phyloP scores from a whole-genome alignment of 1,140 invertebrate genomes.

The Drosophila arawakana region DNA sequence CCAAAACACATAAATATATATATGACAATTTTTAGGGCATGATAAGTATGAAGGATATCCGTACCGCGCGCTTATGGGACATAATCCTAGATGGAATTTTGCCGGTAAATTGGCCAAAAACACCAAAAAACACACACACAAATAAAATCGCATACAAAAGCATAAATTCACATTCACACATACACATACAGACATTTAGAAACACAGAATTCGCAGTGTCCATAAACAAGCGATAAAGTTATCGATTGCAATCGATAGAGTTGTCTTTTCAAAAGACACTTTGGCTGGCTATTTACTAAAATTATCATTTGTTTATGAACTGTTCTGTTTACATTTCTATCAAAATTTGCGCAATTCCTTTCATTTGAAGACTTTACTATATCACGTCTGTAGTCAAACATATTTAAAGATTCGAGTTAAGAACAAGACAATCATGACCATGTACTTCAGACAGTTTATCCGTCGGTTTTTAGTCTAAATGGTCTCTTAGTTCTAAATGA shows the following conservation, averaged over 20 bases:
- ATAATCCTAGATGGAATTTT: slow-evolving; percentile 84
- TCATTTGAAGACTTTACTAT: background rate
- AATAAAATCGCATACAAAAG: slow-evolving; percentile 32
- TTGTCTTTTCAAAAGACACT: background rate
- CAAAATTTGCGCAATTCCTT: background rate
- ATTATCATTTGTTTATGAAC: background rate
- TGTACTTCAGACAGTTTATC: too few relatives aligned
- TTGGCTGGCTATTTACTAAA: background rate
- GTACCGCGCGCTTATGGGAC: slow-evolving; percentile 83
- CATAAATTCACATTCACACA: slow-evolving; percentile 2
- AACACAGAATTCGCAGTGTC: slow-evolving; percentile 10
- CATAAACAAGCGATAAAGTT: slow-evolving; percentile 8
- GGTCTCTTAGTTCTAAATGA: background rate
- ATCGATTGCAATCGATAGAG: background rate
- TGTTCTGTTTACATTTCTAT: slow-evolving; percentile 4
- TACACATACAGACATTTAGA: slow-evolving; percentile 2
- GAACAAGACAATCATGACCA: too few relatives aligned
- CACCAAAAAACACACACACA: slow-evolving; percentile 24
- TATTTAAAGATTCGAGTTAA: too few relatives aligned
- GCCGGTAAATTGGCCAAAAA: slow-evolving; percentile 84
- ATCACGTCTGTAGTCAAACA: too few relatives aligned
- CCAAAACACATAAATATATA: slow-evolving; percentile 60
- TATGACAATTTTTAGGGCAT: slow-evolving; percentile 78
- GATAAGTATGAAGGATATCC: slow-evolving; percentile 84
- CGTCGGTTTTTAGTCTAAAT: background rate